Evolutionary conservation across 1,140 invertebrate species (phyloP).

Genomic region (Pomacea maculata): DNA sequence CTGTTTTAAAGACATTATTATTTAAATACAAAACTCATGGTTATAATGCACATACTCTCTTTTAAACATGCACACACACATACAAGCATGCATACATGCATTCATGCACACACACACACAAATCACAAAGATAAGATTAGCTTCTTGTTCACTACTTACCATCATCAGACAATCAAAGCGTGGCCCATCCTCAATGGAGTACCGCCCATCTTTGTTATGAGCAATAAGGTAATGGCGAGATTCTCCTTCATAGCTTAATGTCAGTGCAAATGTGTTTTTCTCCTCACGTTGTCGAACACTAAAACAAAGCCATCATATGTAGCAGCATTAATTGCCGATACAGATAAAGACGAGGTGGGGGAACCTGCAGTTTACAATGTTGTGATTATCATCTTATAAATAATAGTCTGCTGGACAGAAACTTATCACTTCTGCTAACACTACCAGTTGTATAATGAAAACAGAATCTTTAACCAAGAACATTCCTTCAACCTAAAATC

Average conservation of each 20-base stretch:
- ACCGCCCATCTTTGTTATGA: slow-evolving; percentile 50
- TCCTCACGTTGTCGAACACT: slow-evolving; percentile 51
- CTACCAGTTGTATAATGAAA: too few relatives aligned
- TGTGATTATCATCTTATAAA: too few relatives aligned
- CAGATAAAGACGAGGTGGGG: too few relatives aligned
- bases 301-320: slow-evolving; percentile 22
- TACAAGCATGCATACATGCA: not conserved
- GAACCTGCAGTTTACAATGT: too few relatives aligned
- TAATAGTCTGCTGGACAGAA: too few relatives aligned
- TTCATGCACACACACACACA: not conserved
- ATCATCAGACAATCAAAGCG: slow-evolving; percentile 68
- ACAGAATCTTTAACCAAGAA: too few relatives aligned
- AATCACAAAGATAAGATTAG: not conserved
- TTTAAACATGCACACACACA: not conserved
- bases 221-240: slow-evolving; percentile 69
- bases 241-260: slow-evolving; percentile 61
- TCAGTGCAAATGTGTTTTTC: slow-evolving; percentile 63
- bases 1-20: slow-evolving; percentile 29
- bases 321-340: too few relatives aligned
- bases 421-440: too few relatives aligned
- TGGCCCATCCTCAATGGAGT: slow-evolving; percentile 68
- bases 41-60: not conserved
- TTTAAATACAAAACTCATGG: not conserved
- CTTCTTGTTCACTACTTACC: slow-evolving; percentile 52
- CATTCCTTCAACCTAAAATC: too few relatives aligned